Evolutionary conservation across 2,888 invertebrate genomes (phyloP).

Genomic region (Acronicta alni): DNA sequence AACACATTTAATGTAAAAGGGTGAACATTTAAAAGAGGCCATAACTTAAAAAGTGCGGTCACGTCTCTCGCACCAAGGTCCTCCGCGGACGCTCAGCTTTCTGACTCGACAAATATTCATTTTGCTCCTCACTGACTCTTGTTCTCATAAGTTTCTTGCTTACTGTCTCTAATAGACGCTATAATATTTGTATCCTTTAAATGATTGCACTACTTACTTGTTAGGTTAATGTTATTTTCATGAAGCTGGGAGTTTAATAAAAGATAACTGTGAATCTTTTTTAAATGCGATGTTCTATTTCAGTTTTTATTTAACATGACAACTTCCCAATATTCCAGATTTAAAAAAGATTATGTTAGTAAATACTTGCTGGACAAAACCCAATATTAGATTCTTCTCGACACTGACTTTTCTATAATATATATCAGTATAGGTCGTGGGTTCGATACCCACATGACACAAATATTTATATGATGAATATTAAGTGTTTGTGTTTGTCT

Average conservation of each 20-base stretch:
- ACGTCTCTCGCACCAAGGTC: conserved; percentile 59
- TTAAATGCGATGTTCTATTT: conserved; percentile 9
- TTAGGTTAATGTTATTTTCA: conserved; percentile 29
- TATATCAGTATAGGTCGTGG: too few relatives aligned
- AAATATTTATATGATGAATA: too few relatives aligned
- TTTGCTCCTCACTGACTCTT: conserved; percentile 61
- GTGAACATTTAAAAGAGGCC: conserved; percentile 42
- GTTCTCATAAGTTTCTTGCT: conserved; percentile 59
- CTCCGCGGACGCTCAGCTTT: conserved; percentile 54
- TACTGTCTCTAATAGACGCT: conserved; percentile 50
- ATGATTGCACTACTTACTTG: conserved; percentile 28
- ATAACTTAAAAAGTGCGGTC: conserved; percentile 66
- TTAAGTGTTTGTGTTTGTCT: too few relatives aligned
- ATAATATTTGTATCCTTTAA: conserved; percentile 43
- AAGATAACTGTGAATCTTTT: conserved; percentile 8
- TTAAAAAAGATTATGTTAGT: too few relatives aligned
- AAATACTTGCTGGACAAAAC: too few relatives aligned
- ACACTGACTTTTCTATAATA: too few relatives aligned
- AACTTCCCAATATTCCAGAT: too few relatives aligned
- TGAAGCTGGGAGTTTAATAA: not conserved
- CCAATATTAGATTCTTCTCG: too few relatives aligned
- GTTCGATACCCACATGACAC: too few relatives aligned
- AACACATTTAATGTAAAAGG: conserved; percentile 37
- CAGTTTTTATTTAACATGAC: too few relatives aligned
- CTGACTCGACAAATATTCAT: conserved; percentile 72